Evolutionary conservation across 2,113 vertebrate genomes (phyloP), one percentile per base, ranked within the genome.

Genomic region (Ceyx melanurus): DNA sequence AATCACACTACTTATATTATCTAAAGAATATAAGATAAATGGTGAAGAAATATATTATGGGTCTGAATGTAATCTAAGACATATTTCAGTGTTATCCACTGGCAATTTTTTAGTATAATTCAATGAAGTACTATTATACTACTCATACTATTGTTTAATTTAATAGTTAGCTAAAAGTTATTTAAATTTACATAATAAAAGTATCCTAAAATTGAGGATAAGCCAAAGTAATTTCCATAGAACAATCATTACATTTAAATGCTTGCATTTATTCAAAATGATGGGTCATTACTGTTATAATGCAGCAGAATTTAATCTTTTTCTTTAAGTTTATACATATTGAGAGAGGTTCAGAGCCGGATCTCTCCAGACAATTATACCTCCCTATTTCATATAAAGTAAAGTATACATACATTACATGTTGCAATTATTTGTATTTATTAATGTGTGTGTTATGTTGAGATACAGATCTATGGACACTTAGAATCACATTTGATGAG

Each of bases 181-280:
- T 68, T 90, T 92, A 76, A 77, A 95, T 83, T 94, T 95, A 84
- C 50, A 62, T 62, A 50, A 76, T 57, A 74, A 79, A 87, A 87
- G 50, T 76, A 76, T 11, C 31, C 48, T 82, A 48, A 94, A 92
- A 48, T 42, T 94, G 50, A 56, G 53, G 53, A 71, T 57, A 20
- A 88, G 56, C 82, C 72, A 50, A 95, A 91, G 73, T 82, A 90
- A 91, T 95, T 94, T 95, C 62, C 77, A 57, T 82, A 90, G 90
- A 95, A 89, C 33, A 53, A 62, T 89, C 71, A 87, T 94, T 91
- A 87, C 29, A 46, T 87, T 94, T 94, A 92, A 93, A 65, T 88
- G 51, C 60, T 87, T 86, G 73, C 79, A 80, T 92, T 94, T 96
- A 93, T 93, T 94, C 43, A 96, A 96, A 95, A 89, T 84, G 40